A percentile compares a stretch with the other conserved stretches of the same genome.
Evolutionary conservation across 2,888 invertebrate species (phyloP).

Genomic region (Tetragonula carbonaria): DNA sequence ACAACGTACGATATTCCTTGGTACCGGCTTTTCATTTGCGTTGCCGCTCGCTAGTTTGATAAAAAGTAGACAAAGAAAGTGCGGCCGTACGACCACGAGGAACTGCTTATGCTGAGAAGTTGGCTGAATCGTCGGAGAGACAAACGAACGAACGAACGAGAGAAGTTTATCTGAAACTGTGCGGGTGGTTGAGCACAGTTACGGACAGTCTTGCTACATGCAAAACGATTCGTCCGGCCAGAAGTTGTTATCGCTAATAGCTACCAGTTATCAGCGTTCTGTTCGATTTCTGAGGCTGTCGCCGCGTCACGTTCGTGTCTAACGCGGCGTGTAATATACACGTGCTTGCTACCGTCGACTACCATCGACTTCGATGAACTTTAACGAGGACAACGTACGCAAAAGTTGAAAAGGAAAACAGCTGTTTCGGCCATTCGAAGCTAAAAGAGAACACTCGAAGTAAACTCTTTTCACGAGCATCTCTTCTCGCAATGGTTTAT

Average conservation of each 20-base stretch:
- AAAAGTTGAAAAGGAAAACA: neutral
- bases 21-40: constrained; percentile 3
- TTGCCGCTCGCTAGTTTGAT: constrained; percentile 39
- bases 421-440: neutral
- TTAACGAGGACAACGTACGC: neutral
- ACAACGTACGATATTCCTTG: constrained; percentile 18
- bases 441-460: neutral
- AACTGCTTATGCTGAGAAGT: constrained; percentile 46
- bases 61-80: constrained; percentile 57
- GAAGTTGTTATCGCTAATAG: constrained; percentile 77
- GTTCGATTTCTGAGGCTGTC: constrained; percentile 68
- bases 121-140: constrained; percentile 9
- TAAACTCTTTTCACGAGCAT: neutral
- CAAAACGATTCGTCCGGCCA: constrained; percentile 64
- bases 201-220: constrained; percentile 67
- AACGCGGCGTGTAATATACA: constrained; percentile 22
- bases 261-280: constrained; percentile 70
- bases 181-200: constrained; percentile 58
- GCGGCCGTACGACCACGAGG: neutral
- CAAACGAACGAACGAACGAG: neutral
- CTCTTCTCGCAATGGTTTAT: neutral
- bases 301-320: constrained; percentile 26
- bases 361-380: constrained; percentile 20
- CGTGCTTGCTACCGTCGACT: neutral
- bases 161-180: constrained; percentile 73